These are phyloP conservation scores for Todiramphus chloris DNA, from an alignment of 2,113 vertebrate species.

Conservation along the genomic window DNA sequence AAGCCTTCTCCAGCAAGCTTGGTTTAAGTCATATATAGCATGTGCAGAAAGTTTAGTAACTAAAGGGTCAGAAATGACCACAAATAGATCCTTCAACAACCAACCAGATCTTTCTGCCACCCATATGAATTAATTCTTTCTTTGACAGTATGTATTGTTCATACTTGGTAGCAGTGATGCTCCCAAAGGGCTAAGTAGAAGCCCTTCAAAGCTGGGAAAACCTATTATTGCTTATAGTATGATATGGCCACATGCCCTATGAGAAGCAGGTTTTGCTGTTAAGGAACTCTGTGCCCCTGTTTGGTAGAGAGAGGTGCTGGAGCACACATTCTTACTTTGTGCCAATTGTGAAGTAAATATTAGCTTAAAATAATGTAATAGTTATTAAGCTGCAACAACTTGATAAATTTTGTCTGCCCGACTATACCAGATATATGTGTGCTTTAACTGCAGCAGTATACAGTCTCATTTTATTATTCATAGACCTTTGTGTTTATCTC, in stretches of 20 bases:
- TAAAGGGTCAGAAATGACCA: not conserved
- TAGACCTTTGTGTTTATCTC: not conserved
- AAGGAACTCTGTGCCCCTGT: not conserved
- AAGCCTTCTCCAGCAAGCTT: not conserved
- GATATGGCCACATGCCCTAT: fast-evolving
- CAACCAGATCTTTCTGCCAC: not conserved
- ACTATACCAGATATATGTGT: not conserved
- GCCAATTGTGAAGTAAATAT: not conserved
- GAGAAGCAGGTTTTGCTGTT: not conserved
- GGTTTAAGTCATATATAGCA: not conserved
- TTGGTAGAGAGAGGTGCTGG: not conserved
- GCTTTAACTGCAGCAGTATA: not conserved
- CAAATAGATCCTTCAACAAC: not conserved
- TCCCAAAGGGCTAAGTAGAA: not conserved
- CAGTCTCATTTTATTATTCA: not conserved
- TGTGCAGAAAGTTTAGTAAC: not conserved
- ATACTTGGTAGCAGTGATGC: not conserved
- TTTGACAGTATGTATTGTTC: not conserved
- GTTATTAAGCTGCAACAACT: not conserved
- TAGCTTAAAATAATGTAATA: not conserved
- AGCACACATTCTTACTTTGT: not conserved
- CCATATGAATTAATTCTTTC: not conserved
- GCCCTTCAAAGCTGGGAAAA: not conserved
- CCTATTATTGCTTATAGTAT: not conserved
- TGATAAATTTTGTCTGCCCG: not conserved